Evolutionary conservation across 2,888 invertebrate species (phyloP).

Genomic region (Podotricha telesiphe): DNA sequence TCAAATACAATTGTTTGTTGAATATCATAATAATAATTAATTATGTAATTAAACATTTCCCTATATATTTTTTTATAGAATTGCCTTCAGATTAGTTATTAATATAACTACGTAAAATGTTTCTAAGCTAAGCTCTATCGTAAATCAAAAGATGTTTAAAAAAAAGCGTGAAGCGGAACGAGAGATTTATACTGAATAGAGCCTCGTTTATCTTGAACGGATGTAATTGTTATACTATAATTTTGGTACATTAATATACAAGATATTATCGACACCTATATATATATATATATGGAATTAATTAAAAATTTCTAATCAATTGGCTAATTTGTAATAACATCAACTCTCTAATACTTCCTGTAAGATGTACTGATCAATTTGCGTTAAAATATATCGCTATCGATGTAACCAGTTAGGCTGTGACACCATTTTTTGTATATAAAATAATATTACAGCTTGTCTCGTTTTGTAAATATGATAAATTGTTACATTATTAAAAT

Average conservation of each 20-base stretch:
- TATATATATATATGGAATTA: constrained; percentile 10
- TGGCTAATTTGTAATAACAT: no score
- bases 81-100: no score
- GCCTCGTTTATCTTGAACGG: no score
- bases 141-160: no score
- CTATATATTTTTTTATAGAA: background rate
- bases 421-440: constrained; percentile 10
- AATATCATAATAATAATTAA: background rate
- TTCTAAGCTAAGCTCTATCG: background rate
- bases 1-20: constrained; percentile 3
- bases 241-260: background rate
- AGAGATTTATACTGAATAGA: no score
- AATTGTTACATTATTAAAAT: no score
- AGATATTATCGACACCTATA: background rate
- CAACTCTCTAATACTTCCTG: background rate
- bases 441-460: background rate
- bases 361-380: background rate
- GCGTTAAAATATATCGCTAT: no score
- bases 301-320: background rate
- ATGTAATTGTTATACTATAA: constrained; percentile 11
- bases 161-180: no score
- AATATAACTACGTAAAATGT: no score
- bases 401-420: no score
- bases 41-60: background rate
- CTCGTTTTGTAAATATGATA: no score